A percentile compares a stretch with the other conserved stretches of the same genome.
These are phyloP conservation scores for Caenorhabditis wallacei DNA, from an alignment of 2,888 invertebrate genomes.

Conservation along the genomic window DNA sequence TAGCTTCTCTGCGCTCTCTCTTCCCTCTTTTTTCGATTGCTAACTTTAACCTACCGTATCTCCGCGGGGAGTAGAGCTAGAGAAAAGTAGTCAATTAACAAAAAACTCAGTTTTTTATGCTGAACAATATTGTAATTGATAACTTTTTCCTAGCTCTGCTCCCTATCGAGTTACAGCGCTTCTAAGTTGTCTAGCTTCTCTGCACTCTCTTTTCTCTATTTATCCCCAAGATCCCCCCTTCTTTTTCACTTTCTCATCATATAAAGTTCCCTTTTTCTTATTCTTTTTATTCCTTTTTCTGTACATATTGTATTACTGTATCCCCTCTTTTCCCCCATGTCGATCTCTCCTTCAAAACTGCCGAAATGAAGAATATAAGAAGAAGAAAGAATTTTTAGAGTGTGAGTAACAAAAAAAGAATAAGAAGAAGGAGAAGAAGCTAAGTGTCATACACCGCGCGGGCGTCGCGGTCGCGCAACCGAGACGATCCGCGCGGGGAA, in stretches of 20 bases:
- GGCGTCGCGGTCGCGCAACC: constrained; percentile 59
- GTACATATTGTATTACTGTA: constrained; percentile 2
- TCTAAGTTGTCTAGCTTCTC: too few species aligned
- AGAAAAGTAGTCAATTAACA: too few species aligned
- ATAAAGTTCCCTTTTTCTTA: constrained; percentile 3
- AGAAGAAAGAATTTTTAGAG: too few species aligned
- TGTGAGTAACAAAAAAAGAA: constrained; percentile 1
- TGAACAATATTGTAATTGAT: too few species aligned
- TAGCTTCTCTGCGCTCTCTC: too few species aligned
- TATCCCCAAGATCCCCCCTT: too few species aligned
- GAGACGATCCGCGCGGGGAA: constrained; percentile 46
- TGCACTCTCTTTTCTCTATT: neutral
- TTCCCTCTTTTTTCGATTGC: too few species aligned
- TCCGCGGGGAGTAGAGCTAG: too few species aligned
- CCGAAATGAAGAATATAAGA: constrained; percentile 8
- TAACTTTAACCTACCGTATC: too few species aligned
- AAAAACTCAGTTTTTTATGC: too few species aligned
- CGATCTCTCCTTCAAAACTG: constrained; percentile 2
- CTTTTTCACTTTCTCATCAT: neutral
- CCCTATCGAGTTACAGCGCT: too few species aligned
- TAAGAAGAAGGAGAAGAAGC: constrained; percentile 17
- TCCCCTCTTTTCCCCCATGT: neutral
- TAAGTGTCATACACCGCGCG: constrained; percentile 31
- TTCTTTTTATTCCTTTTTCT: constrained; percentile 22
- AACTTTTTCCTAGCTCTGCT: too few species aligned